A percentile compares a stretch with the other conserved stretches of the same genome.
These are phyloP conservation scores for Drosophila sturtevanti DNA, from an alignment of 1,140 invertebrate species.

Conservation along the genomic window DNA sequence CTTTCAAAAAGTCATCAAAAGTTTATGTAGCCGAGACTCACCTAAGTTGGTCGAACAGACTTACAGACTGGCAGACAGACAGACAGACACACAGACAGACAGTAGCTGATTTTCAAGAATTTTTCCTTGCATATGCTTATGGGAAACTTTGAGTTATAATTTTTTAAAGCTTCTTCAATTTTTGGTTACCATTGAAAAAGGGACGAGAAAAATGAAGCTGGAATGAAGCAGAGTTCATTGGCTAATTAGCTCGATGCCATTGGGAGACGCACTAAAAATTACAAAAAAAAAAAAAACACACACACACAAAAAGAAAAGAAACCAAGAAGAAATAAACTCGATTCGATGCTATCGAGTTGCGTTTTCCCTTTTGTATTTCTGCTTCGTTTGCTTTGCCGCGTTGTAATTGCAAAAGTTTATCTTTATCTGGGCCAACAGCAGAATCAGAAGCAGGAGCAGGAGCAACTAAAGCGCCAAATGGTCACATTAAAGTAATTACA, in stretches of 20 bases:
- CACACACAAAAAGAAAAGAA: no score
- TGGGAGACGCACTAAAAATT: conserved; percentile 22
- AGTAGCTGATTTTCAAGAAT: conserved; percentile 24
- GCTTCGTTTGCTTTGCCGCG: conserved; percentile 61
- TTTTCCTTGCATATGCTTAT: conserved; percentile 55
- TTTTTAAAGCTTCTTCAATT: conserved; percentile 51
- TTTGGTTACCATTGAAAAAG: conserved; percentile 41
- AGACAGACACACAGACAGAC: conserved; percentile 1
- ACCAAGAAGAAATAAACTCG: conserved; percentile 46
- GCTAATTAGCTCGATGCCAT: conserved; percentile 31
- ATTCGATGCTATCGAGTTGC: conserved; percentile 76
- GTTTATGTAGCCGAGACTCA: conserved; percentile 55
- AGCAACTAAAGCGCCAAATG: conserved; percentile 67
- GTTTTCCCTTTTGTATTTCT: conserved; percentile 59
- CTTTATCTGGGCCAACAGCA: conserved; percentile 67
- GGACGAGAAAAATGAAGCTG: conserved; percentile 37
- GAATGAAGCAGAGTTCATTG: conserved; percentile 49
- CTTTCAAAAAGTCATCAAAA: conserved; percentile 79
- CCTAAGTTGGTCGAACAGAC: conserved; percentile 39
- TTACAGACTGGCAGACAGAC: conserved; percentile 1
- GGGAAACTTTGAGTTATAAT: conserved; percentile 34
- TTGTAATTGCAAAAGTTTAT: conserved; percentile 81
- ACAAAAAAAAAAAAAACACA: conserved; percentile 46
- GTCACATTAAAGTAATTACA: conserved; percentile 81
- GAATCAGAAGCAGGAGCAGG: no score